These are phyloP conservation scores for Rhinophrynus dorsalis DNA, from an alignment of 2,797 vertebrate species.

Conservation along the genomic window DNA sequence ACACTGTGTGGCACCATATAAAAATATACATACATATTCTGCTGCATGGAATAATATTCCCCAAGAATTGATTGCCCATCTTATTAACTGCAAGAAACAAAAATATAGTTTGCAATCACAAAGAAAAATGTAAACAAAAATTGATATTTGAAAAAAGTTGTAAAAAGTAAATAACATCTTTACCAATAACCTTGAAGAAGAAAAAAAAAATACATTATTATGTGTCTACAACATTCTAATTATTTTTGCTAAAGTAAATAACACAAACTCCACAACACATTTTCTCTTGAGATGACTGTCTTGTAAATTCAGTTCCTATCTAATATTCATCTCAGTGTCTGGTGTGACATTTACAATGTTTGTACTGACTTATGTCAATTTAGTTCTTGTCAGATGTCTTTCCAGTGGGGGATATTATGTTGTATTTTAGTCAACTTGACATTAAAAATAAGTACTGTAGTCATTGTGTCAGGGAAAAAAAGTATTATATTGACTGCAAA, in stretches of 20 bases:
- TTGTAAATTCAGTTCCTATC: constrained; percentile 34
- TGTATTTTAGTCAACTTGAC: constrained; percentile 35
- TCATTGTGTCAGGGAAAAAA: constrained; percentile 32
- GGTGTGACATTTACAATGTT: constrained; percentile 40
- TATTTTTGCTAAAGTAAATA: constrained; percentile 29
- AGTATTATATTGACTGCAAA: constrained; percentile 1
- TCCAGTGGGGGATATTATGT: constrained; percentile 8
- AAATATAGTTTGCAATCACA: no score
- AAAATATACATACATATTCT: no score
- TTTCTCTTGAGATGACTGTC: constrained; percentile 28
- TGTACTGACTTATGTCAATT: constrained; percentile 45
- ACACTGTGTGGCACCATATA: no score
- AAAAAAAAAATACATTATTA: constrained; percentile 3
- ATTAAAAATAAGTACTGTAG: constrained; percentile 22
- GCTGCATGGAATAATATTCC: no score
- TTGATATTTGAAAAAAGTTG: no score
- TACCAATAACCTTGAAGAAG: neutral
- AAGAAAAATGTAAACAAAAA: no score
- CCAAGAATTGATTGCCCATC: no score
- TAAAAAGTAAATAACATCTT: neutral
- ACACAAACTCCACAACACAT: constrained; percentile 27
- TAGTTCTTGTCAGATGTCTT: constrained; percentile 32
- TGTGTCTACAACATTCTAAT: constrained; percentile 32
- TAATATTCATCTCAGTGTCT: constrained; percentile 37
- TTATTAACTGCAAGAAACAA: no score